A percentile compares a stretch with the other conserved stretches of the same genome.
Conservation (phyloP, 1,140 invertebrate genomes). For the Lerema accius region DNA sequence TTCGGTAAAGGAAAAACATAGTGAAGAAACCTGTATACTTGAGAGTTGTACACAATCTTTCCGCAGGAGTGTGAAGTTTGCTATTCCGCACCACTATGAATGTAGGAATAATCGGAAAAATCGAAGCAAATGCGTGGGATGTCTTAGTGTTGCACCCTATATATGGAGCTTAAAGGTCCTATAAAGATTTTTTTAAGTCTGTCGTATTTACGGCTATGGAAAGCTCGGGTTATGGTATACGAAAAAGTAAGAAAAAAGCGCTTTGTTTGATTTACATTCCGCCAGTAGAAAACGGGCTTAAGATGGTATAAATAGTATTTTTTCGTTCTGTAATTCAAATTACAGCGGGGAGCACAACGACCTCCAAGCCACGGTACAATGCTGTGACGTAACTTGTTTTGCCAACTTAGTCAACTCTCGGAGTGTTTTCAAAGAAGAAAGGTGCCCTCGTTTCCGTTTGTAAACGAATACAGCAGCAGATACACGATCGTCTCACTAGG, state of each 20-base stretch:
- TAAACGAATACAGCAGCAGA: constrained; percentile 57
- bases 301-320: constrained; percentile 22
- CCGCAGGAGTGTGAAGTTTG: no score
- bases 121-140: no score
- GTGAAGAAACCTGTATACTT: no score
- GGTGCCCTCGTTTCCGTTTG: constrained; percentile 63
- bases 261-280: neutral
- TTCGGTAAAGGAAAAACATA: no score
- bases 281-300: constrained; percentile 2
- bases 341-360: constrained; percentile 35
- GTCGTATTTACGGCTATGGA: no score
- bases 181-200: no score
- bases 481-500: constrained; percentile 8
- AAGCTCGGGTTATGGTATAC: no score
- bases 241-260: neutral
- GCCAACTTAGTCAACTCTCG: constrained; percentile 60
- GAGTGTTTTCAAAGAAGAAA: constrained; percentile 69
- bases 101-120: no score
- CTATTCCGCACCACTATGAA: no score
- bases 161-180: no score
- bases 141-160: no score
- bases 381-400: constrained; percentile 70
- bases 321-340: constrained; percentile 32
- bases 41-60: no score
- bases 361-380: constrained; percentile 34